Conservation (phyloP, 2,113 vertebrate species). For the Recurvirostra avosetta region DNA sequence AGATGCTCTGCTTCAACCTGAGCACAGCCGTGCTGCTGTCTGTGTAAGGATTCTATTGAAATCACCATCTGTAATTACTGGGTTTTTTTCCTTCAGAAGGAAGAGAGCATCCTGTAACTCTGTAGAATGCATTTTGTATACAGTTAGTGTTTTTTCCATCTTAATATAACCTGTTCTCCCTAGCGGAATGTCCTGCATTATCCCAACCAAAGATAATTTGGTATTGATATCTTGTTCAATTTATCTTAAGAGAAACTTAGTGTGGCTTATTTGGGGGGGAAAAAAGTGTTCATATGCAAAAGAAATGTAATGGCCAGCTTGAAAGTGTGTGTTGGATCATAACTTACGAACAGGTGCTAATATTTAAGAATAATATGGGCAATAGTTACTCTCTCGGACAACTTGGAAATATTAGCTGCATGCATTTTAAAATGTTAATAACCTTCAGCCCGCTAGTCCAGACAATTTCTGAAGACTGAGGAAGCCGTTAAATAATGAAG, state of each 20-base stretch:
- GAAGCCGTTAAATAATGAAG: slow-evolving; percentile 26
- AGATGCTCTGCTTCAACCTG: neutral
- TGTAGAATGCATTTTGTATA: neutral
- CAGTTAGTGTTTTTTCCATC: neutral
- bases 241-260: neutral
- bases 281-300: neutral
- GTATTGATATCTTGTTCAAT: neutral
- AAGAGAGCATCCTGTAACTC: neutral
- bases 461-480: neutral
- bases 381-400: neutral
- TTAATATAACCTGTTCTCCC: neutral
- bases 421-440: slow-evolving; percentile 31
- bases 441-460: neutral
- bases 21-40: neutral
- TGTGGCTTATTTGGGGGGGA: neutral
- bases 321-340: neutral
- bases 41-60: neutral
- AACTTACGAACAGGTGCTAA: neutral
- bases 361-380: neutral
- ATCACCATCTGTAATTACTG: neutral
- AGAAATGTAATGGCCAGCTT: neutral
- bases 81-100: neutral
- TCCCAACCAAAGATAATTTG: neutral
- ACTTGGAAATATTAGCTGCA: neutral
- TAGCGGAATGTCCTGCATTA: neutral